Base-by-base conservation (phyloP, 2,113 vertebrate genomes). In the Rhinogobius similis region DNA sequence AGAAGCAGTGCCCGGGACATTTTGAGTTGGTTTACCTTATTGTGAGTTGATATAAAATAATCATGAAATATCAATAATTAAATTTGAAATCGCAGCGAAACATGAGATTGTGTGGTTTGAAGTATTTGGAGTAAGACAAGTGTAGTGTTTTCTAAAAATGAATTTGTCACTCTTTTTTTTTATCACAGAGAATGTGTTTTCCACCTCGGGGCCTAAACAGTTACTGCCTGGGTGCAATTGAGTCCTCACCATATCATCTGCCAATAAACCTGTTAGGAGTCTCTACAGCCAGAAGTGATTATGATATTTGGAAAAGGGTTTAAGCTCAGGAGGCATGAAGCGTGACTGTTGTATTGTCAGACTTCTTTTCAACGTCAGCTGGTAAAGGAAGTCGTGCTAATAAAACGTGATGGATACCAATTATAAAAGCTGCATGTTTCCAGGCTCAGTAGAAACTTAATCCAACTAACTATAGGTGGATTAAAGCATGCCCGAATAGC, bases 401-500 rank as follows among this genome's bases (percentile, higher is more conserved):
- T 61, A 61, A 36, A 61, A 59, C 0, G 56, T 59, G 56, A 59
- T 59, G 56, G 56, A 32, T 32, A 29, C 26, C 27, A 61, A 61
- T 38, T 61, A 36, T n/a, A 36, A 23, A 24, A 55, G 13, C 23
- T 14, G 23, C 52, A 26, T n/a, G 38, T 61, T 61, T 61, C 58
- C n/a, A 36, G 58, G 29, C 27, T 58, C 13, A 21, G 21, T 61
- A n/a, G 10, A 61, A 32, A 68, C 38, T 50, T 67, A 64, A 70
- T 63, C 29, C 53, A 16, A 76, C 68, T 61, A 71, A 38, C 48
- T 48, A 43, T 70, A 72, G 76, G 75, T 53, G 58, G 23, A 53
- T 13, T 50, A 48, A 65, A 73, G 74, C 46, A n/a, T 53, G 70
- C 64, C 72, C 44, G 71, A 80, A 66, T 23, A 16, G 41, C 79